phyloP scores from a whole-genome alignment of 2,797 vertebrate genomes.

The Chanos chanos region DNA sequence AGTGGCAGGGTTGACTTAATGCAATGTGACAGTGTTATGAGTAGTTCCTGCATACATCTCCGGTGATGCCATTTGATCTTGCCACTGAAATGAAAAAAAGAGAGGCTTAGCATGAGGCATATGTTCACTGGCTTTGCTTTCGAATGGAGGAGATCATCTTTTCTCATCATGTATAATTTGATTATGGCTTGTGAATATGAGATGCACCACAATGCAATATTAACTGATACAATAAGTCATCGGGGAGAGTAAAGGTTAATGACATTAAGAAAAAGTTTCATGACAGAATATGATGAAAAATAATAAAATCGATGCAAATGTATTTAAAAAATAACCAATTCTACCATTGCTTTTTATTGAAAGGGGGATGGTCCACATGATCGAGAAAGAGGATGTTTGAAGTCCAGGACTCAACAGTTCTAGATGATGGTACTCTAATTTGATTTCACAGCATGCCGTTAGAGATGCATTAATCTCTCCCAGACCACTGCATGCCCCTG shows the following conservation, averaged over 20 bases:
- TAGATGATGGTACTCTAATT: conserved; percentile 76
- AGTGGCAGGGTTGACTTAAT: conserved; percentile 52
- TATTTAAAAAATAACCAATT: conserved; percentile 28
- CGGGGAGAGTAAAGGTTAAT: neutral
- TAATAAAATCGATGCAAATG: conserved; percentile 10
- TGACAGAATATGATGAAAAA: neutral
- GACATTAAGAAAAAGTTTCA: neutral
- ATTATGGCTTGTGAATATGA: conserved; percentile 18
- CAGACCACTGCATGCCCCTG: conserved; percentile 68
- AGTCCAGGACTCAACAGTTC: conserved; percentile 58
- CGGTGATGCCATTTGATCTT: conserved; percentile 48
- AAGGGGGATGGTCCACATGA: conserved; percentile 43
- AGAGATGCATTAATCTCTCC: conserved; percentile 77
- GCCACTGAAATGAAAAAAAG: conserved; percentile 31
- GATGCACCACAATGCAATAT: conserved; percentile 15
- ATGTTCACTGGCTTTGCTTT: conserved; percentile 18
- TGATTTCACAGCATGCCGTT: conserved; percentile 74
- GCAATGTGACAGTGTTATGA: conserved; percentile 58
- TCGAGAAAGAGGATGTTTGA: conserved; percentile 53
- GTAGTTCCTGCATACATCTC: conserved; percentile 42
- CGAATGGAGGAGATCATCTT: conserved; percentile 28
- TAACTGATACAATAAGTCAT: neutral
- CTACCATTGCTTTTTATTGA: conserved; percentile 37
- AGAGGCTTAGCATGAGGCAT: conserved; percentile 1
- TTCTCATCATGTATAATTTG: conserved; percentile 33